Conservation (phyloP, 1,140 invertebrate genomes). For the Hyphantria cunea region DNA sequence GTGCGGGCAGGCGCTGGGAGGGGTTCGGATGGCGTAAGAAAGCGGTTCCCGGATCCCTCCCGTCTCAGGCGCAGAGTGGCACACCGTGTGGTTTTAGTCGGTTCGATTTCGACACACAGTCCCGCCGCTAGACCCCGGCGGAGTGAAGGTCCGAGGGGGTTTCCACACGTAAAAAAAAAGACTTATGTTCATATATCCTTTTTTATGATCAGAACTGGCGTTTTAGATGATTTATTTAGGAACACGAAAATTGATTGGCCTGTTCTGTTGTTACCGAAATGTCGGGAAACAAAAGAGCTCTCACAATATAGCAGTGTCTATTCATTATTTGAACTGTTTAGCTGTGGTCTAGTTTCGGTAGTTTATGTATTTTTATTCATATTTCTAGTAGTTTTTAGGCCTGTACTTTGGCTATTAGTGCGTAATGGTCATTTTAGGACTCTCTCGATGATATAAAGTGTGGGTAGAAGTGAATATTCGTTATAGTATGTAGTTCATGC, state of each 20-base stretch:
- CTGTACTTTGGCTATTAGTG: too few relatives aligned
- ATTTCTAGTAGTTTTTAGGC: background rate
- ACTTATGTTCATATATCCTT: constrained; percentile 41
- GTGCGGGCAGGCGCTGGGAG: too few relatives aligned
- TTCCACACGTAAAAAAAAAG: too few relatives aligned
- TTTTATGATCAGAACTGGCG: constrained; percentile 43
- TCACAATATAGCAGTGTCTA: constrained; percentile 5
- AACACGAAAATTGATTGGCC: constrained; percentile 64
- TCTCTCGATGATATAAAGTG: background rate
- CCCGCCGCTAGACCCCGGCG: too few relatives aligned
- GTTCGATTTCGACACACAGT: too few relatives aligned
- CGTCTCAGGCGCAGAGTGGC: too few relatives aligned
- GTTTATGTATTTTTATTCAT: background rate
- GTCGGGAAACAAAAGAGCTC: constrained; percentile 37
- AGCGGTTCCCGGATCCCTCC: too few relatives aligned
- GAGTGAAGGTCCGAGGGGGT: too few relatives aligned
- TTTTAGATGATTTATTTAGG: constrained; percentile 67
- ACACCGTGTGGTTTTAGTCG: too few relatives aligned
- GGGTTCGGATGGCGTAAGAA: too few relatives aligned
- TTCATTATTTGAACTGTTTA: constrained; percentile 28
- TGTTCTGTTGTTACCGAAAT: constrained; percentile 45
- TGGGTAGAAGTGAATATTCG: background rate
- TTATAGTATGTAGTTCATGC: too few relatives aligned
- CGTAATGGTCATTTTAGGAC: too few relatives aligned
- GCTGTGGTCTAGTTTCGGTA: constrained; percentile 16